A percentile compares a stretch with the other conserved stretches of the same genome.
Conservation (phyloP, 2,888 invertebrate species). For the Aleiodes alternator region DNA sequence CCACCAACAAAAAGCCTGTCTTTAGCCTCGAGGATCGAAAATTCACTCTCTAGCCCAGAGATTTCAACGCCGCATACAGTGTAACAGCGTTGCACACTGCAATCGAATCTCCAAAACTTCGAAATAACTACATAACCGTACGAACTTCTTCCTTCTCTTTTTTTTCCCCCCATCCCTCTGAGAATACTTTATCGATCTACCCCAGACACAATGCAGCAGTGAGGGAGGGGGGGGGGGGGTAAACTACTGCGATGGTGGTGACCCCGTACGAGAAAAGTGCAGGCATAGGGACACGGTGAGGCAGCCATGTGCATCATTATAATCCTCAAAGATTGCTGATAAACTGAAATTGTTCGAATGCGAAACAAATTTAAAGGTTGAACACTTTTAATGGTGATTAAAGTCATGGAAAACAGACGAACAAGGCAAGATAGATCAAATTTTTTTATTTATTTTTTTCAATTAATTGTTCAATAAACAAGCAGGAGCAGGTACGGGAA, state of each 20-base stretch:
- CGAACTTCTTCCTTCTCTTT: not conserved
- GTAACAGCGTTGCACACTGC: constrained; percentile 10
- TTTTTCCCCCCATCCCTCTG: constrained; percentile 4
- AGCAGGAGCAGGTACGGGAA: too few relatives aligned
- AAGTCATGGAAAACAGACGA: too few relatives aligned
- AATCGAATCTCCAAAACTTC: constrained; percentile 9
- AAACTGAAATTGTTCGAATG: constrained; percentile 14
- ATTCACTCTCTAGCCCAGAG: constrained; percentile 28
- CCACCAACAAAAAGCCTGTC: not conserved
- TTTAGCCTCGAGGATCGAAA: not conserved
- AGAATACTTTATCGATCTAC: constrained; percentile 34
- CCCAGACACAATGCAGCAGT: not conserved
- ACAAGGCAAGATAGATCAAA: too few relatives aligned
- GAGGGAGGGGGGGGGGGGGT: constrained; percentile 24
- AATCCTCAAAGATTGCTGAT: constrained; percentile 28
- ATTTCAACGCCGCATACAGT: constrained; percentile 34
- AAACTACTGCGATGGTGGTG: constrained; percentile 33
- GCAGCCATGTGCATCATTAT: constrained; percentile 29
- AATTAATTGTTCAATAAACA: too few relatives aligned
- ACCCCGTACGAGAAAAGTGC: constrained; percentile 30
- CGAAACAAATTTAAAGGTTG: constrained; percentile 18
- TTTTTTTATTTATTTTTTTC: too few relatives aligned
- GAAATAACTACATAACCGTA: not conserved
- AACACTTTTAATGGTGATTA: not conserved
- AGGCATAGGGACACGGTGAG: constrained; percentile 31